Evolutionary conservation across 1,140 invertebrate genomes (phyloP).

Genomic region (Palaemon carinicauda): DNA sequence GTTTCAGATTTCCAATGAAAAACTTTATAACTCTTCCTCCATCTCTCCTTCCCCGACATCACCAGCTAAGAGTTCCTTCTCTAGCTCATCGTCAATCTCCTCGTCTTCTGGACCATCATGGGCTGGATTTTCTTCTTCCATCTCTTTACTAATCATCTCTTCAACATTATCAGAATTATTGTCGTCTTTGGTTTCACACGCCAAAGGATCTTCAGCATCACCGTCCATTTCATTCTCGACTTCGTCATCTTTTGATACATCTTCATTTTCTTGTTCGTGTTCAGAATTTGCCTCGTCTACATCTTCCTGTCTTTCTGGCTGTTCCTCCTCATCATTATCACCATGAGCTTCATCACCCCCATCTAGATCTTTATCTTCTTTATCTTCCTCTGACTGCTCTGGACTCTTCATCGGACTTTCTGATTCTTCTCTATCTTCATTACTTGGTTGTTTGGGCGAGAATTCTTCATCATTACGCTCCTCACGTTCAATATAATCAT

Average conservation of each 20-base stretch:
- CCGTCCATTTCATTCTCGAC: too few species aligned
- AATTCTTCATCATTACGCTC: too few species aligned
- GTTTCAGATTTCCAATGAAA: background rate
- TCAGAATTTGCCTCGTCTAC: conserved; percentile 10
- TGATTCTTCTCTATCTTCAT: conserved; percentile 15
- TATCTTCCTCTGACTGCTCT: conserved; percentile 23
- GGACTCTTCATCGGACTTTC: conserved; percentile 32
- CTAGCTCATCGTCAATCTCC: conserved; percentile 58
- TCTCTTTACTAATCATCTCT: background rate
- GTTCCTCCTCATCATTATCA: background rate
- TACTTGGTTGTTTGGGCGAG: background rate
- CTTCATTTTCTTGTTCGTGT: background rate
- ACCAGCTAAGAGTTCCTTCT: conserved; percentile 52
- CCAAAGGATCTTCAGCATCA: too few species aligned
- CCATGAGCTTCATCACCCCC: background rate
- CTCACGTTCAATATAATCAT: conserved; percentile 7
- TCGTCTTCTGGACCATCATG: conserved; percentile 29
- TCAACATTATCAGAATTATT: background rate
- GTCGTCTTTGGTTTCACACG: too few species aligned
- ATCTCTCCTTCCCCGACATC: conserved; percentile 27
- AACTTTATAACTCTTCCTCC: conserved; percentile 31
- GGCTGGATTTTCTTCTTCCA: background rate
- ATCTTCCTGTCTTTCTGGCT: background rate
- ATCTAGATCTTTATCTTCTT: conserved; percentile 14
- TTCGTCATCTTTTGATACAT: background rate